Conservation (phyloP, 2,888 invertebrate genomes). For the Leucophenga montana region DNA sequence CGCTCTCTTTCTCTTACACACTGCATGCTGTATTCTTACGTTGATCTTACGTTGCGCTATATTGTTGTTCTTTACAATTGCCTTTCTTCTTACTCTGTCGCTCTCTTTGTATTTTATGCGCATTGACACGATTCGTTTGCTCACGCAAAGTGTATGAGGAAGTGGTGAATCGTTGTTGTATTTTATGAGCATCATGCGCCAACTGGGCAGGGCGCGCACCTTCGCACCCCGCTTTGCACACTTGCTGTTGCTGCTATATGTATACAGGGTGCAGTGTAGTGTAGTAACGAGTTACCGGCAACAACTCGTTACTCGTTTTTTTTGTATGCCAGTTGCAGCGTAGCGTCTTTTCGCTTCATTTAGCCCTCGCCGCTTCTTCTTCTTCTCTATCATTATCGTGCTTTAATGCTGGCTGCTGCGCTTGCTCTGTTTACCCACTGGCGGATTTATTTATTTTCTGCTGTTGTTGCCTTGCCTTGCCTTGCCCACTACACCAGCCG, state of each 20-base stretch:
- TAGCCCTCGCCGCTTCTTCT: not conserved
- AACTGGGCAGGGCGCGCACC: not conserved
- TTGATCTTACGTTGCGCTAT: not conserved
- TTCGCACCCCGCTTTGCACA: constrained; percentile 20
- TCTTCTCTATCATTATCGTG: not conserved
- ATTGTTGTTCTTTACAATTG: not conserved
- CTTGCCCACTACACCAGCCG: not conserved
- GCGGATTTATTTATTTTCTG: constrained; percentile 67
- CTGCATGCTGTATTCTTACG: not conserved
- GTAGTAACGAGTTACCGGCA: constrained; percentile 28
- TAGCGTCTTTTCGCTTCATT: not conserved
- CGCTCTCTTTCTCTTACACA: not conserved
- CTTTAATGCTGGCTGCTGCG: constrained; percentile 36
- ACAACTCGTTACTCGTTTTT: not conserved
- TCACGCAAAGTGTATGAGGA: constrained; percentile 5
- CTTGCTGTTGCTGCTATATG: constrained; percentile 20
- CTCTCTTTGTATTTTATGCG: constrained; percentile 40
- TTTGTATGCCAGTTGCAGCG: constrained; percentile 37
- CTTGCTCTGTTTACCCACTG: constrained; percentile 69
- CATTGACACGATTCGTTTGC: constrained; percentile 15
- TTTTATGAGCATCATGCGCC: not conserved
- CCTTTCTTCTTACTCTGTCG: constrained; percentile 45
- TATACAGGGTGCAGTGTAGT: not conserved
- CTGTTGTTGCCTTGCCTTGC: constrained; percentile 38
- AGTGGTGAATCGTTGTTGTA: not conserved